Evolutionary conservation across 1,140 invertebrate species (phyloP), one percentile per base, ranked within the genome.

Genomic region (Scaptodrosophila lebanonensis): DNA sequence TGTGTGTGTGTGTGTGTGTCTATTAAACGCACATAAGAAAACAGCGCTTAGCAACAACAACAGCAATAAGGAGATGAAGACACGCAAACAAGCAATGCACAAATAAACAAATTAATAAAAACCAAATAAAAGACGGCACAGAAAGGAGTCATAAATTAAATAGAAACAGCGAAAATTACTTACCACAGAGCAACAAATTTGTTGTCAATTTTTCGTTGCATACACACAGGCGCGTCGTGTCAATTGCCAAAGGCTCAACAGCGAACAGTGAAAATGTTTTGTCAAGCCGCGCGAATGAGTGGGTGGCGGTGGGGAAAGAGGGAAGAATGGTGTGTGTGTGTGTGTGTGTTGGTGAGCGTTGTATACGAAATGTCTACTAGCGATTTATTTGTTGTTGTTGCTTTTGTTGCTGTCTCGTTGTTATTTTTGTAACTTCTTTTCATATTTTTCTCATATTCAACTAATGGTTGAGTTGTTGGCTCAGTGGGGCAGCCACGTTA

Each of bases 41-140:
- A 50, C 18, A 47, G 33, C 65, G 29, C 66, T 70, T 56, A 60
- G 64, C 54, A 64, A 45, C 22, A 9, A 33, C 5, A 33, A n/a
- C 27, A 29, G n/a, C 15, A 17, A 13, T 0, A 9, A 1, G 57
- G 13, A 13, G 56, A 25, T 25, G 15, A 16, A 12, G 30, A 15
- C 27, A 6, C 16, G 32, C 59, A 47, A 53, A 56, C 68, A 38
- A 60, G 20, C 53, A 30, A 3, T 29, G 65, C 43, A 66, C 68
- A 82, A 79, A 82, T 79, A 79, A 82, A 79, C 73, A 82, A 79
- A 79, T 79, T 79, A 79, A 79, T 79, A 82, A 79, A 82, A 82
- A 52, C 45, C 69, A 79, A 79, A 82, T 82, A 82, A 82, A 57
- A 50, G 20, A 65, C 40, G 72, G 68, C 50, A 72, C 72, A 65